Percentiles rank a stretch among this genome's conserved stretches.
These are phyloP conservation scores for Pectinophora gossypiella DNA, from an alignment of 1,140 invertebrate genomes.

Conservation along the genomic window DNA sequence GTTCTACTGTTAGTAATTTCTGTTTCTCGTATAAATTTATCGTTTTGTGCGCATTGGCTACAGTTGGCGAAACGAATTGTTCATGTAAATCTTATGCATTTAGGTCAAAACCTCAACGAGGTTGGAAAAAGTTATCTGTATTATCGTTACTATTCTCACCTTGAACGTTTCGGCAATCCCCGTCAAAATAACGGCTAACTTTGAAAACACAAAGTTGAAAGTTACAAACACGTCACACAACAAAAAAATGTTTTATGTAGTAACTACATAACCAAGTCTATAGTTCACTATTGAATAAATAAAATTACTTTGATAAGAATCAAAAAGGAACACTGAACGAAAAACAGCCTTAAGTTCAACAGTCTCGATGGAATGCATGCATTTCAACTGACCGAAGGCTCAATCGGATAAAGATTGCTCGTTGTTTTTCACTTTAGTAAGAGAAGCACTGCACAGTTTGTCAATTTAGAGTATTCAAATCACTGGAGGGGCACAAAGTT, in stretches of 20 bases:
- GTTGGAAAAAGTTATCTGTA: background rate
- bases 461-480: constrained; percentile 22
- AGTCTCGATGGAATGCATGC: constrained; percentile 68
- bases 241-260: background rate
- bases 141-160: constrained; percentile 32
- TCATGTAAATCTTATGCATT: background rate
- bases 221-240: constrained; percentile 16
- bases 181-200: constrained; percentile 34
- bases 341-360: constrained; percentile 67
- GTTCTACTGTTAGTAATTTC: no score
- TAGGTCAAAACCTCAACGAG: background rate
- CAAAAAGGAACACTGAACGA: constrained; percentile 58
- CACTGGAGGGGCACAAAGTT: constrained; percentile 21
- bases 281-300: constrained; percentile 35
- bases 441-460: constrained; percentile 35
- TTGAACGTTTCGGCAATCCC: constrained; percentile 62
- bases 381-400: constrained; percentile 52
- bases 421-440: background rate
- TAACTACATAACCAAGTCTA: constrained; percentile 13
- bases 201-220: constrained; percentile 38
- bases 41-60: no score
- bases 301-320: constrained; percentile 46
- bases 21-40: no score
- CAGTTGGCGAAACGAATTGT: background rate
- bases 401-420: constrained; percentile 11